phyloP scores from a whole-genome alignment of 1,140 invertebrate species.

The Orchesella cincta region DNA sequence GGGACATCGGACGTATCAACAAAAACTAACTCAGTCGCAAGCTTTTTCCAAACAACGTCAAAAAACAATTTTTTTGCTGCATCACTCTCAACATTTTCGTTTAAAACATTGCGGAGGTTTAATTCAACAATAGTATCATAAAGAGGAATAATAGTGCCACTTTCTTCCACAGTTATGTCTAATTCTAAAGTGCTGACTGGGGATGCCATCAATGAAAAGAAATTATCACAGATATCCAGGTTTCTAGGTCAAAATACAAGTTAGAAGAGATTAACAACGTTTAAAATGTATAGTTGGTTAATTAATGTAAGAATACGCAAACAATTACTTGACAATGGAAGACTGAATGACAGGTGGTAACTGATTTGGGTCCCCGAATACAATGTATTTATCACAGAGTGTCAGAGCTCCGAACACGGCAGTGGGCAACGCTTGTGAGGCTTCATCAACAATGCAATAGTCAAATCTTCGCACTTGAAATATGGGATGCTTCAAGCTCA shows the following conservation, averaged over 20 bases:
- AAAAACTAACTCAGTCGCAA: constrained; percentile 57
- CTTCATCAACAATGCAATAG: constrained; percentile 92
- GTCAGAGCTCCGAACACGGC: constrained; percentile 78
- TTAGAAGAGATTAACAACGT: background rate
- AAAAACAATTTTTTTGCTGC: background rate
- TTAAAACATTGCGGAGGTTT: too few relatives aligned
- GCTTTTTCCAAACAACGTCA: background rate
- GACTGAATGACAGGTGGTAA: constrained; percentile 83
- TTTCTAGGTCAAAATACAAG: constrained; percentile 30
- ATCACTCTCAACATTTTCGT: constrained; percentile 53
- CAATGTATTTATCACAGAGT: constrained; percentile 75
- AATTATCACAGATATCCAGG: constrained; percentile 32
- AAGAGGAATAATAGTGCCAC: too few relatives aligned
- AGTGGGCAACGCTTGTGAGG: constrained; percentile 79
- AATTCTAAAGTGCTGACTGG: constrained; percentile 67
- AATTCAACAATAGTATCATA: too few relatives aligned
- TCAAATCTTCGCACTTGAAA: constrained; percentile 76
- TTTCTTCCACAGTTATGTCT: constrained; percentile 46
- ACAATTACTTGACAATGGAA: constrained; percentile 56
- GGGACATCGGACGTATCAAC: constrained; percentile 63
- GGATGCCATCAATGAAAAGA: constrained; percentile 38
- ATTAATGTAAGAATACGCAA: constrained; percentile 16
- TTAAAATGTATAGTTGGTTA: background rate
- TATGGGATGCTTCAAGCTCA: constrained; percentile 74
- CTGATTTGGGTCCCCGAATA: constrained; percentile 93